These are phyloP conservation scores for Agrochola lota DNA, from an alignment of 2,888 invertebrate species.

Conservation along the genomic window DNA sequence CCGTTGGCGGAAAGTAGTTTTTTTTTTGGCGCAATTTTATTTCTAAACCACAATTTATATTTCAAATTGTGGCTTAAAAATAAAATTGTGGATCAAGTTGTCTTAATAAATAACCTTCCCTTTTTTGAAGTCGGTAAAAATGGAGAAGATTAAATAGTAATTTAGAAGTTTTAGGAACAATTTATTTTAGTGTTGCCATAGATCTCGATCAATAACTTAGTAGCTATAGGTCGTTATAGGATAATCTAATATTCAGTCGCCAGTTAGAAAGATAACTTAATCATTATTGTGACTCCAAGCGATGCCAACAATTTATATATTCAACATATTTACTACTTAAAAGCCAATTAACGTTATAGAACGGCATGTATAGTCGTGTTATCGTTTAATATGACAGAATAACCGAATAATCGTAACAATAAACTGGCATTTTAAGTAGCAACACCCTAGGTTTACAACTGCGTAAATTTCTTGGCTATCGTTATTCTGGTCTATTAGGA, in stretches of 20 bases:
- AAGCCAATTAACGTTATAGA: conserved; percentile 24
- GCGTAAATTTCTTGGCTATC: conserved; percentile 34
- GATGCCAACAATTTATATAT: conserved; percentile 23
- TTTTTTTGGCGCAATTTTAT: too few relatives aligned
- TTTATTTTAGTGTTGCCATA: neutral
- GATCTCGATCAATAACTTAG: neutral
- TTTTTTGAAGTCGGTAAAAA: neutral
- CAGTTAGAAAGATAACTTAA: conserved; percentile 27
- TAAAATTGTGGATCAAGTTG: neutral
- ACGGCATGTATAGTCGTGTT: neutral
- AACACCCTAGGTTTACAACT: conserved; percentile 33
- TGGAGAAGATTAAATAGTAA: neutral
- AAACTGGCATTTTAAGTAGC: conserved; percentile 49
- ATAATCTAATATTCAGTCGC: neutral
- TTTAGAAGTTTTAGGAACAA: neutral
- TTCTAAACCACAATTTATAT: too few relatives aligned
- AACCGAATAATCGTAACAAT: conserved; percentile 43
- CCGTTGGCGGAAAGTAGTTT: too few relatives aligned
- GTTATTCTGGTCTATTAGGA: conserved; percentile 14
- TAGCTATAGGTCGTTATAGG: neutral
- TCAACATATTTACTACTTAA: conserved; percentile 25
- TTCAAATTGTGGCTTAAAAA: too few relatives aligned
- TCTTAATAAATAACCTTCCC: neutral
- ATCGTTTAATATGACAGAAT: conserved; percentile 24
- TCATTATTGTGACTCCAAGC: conserved; percentile 23